A percentile compares a stretch with the other conserved stretches of the same genome.
phyloP scores from a whole-genome alignment of 2,797 vertebrate genomes.

The Lithobates sylvaticus region DNA sequence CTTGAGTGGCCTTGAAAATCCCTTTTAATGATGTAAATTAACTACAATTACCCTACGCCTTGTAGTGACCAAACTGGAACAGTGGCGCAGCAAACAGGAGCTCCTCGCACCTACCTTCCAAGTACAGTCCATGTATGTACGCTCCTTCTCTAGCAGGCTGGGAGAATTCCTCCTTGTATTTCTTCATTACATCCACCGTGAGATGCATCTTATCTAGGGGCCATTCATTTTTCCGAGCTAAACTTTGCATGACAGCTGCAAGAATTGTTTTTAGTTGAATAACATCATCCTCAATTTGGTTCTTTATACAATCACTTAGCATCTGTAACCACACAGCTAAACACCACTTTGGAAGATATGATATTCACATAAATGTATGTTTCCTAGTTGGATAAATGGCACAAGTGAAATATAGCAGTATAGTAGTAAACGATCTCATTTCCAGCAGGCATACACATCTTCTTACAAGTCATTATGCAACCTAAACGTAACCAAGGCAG shows the following conservation, averaged over 20 bases:
- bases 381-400: constrained; percentile 43
- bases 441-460: neutral
- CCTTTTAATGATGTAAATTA: too few relatives aligned
- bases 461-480: constrained; percentile 4
- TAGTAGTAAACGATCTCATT: constrained; percentile 17
- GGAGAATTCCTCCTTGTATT: constrained; percentile 84
- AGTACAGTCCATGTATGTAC: constrained; percentile 77
- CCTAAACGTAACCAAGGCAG: neutral
- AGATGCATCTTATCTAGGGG: constrained; percentile 83
- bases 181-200: constrained; percentile 79
- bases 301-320: constrained; percentile 30
- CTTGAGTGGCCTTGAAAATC: too few relatives aligned
- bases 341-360: constrained; percentile 36
- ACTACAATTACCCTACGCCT: too few relatives aligned
- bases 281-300: constrained; percentile 8
- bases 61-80: too few relatives aligned
- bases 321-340: constrained; percentile 50
- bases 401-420: constrained; percentile 9
- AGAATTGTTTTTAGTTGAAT: constrained; percentile 11
- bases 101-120: constrained; percentile 74
- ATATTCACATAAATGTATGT: constrained; percentile 48
- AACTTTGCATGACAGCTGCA: constrained; percentile 79
- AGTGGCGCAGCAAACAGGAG: neutral
- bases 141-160: constrained; percentile 80
- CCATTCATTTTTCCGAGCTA: constrained; percentile 86